phyloP scores from a whole-genome alignment of 2,113 vertebrate species.

The Psettodes erumei region DNA sequence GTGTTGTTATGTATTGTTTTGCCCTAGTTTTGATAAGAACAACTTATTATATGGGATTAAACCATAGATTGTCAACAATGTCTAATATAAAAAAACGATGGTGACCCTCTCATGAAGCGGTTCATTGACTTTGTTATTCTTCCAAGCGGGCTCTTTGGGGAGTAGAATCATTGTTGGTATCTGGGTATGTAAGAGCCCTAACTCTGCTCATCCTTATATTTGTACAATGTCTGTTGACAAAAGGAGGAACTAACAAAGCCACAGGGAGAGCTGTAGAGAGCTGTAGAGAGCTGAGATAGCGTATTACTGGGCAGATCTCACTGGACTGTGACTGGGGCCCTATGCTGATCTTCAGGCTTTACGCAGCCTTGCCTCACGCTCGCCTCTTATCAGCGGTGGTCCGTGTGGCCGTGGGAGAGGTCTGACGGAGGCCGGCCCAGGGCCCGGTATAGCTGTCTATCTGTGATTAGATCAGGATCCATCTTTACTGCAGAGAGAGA shows the following conservation, averaged over 20 bases:
- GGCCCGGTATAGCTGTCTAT: conserved; percentile 56
- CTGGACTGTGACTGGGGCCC: conserved; percentile 61
- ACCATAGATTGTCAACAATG: too few species aligned
- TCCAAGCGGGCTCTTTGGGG: background rate
- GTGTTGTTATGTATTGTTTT: too few species aligned
- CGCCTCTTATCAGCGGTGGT: conserved; percentile 66
- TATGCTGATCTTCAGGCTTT: conserved; percentile 69
- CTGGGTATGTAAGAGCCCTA: conserved; percentile 10
- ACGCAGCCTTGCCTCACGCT: conserved; percentile 53
- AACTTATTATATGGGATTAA: background rate
- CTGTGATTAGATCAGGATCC: conserved; percentile 77
- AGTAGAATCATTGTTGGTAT: conserved; percentile 10
- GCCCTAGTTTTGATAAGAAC: background rate
- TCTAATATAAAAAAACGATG: background rate
- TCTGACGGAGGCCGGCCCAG: conserved; percentile 47
- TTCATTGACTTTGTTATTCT: background rate
- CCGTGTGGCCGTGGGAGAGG: conserved; percentile 74
- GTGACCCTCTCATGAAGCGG: background rate
- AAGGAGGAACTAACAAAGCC: conserved; percentile 58
- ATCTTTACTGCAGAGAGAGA: conserved; percentile 60
- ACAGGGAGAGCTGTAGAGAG: conserved; percentile 50
- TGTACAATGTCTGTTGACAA: conserved; percentile 53
- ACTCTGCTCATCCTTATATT: conserved; percentile 23
- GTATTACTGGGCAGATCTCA: conserved; percentile 65
- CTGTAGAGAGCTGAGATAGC: conserved; percentile 55